phyloP scores from a whole-genome alignment of 2,888 invertebrate genomes.

The Sericinus montela region DNA sequence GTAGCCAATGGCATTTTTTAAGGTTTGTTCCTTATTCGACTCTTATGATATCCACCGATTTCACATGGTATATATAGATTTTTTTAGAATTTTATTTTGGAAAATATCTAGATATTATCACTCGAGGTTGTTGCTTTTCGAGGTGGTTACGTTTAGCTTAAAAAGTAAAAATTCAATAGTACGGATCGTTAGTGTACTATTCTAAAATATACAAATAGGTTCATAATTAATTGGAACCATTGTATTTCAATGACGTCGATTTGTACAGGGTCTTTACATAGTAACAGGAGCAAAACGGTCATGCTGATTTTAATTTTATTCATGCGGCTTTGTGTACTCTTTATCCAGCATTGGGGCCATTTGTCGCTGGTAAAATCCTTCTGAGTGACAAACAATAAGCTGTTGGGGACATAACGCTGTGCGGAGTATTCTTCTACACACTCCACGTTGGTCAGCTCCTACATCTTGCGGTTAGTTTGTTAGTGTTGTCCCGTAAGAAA shows the following conservation, averaged over 20 bases:
- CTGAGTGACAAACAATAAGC: slow-evolving; percentile 75
- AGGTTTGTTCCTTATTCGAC: too few species aligned
- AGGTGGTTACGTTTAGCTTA: slow-evolving; percentile 5
- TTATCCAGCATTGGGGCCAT: slow-evolving; percentile 61
- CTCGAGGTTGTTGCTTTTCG: not conserved
- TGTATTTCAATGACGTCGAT: slow-evolving; percentile 9
- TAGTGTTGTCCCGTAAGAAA: slow-evolving; percentile 59
- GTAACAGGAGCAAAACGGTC: slow-evolving; percentile 39
- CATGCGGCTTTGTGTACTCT: slow-evolving; percentile 42
- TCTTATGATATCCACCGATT: too few species aligned
- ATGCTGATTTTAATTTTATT: slow-evolving; percentile 53
- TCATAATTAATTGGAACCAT: slow-evolving; percentile 15
- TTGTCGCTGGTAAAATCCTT: slow-evolving; percentile 66
- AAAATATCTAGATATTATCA: too few species aligned
- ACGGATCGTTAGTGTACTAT: slow-evolving; percentile 15
- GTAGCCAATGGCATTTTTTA: too few species aligned
- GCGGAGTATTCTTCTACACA: slow-evolving; percentile 29
- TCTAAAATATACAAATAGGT: slow-evolving; percentile 9
- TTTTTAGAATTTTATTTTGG: too few species aligned
- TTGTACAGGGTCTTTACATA: slow-evolving; percentile 14
- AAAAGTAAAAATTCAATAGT: slow-evolving; percentile 16
- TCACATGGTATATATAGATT: too few species aligned
- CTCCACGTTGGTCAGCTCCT: slow-evolving; percentile 20
- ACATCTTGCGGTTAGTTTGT: slow-evolving; percentile 41
- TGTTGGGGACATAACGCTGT: slow-evolving; percentile 61